Conservation (phyloP, 2,888 invertebrate species). For the Pseudococcus longispinus region DNA sequence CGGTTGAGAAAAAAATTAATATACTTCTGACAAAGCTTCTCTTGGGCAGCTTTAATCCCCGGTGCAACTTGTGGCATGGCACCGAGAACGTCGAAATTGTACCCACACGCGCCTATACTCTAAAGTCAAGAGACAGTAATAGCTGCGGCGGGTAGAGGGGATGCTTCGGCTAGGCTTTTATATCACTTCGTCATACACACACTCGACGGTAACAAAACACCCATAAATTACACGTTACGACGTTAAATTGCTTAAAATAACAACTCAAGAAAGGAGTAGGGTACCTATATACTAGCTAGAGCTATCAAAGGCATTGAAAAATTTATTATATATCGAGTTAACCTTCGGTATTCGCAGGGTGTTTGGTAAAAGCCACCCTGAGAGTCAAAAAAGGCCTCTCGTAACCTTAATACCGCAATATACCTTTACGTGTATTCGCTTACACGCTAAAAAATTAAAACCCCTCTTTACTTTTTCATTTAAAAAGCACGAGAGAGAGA, state of each 20-base stretch:
- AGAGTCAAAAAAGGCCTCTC: neutral
- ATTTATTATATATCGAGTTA: constrained; percentile 31
- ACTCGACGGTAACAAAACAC: constrained; percentile 9
- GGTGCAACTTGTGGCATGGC: neutral
- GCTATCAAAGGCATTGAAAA: neutral
- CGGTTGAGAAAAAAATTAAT: neutral
- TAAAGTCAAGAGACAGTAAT: too few relatives aligned
- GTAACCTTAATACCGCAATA: neutral
- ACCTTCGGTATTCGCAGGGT: neutral
- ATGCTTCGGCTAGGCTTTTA: neutral
- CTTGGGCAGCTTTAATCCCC: neutral
- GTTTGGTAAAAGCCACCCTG: neutral
- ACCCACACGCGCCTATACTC: neutral
- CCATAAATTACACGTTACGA: constrained; percentile 7
- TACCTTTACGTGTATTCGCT: neutral
- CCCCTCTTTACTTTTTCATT: neutral
- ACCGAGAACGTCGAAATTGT: neutral
- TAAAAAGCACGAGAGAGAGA: neutral
- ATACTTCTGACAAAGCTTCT: neutral
- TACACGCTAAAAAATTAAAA: neutral
- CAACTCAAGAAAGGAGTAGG: constrained; percentile 9
- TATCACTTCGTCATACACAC: constrained; percentile 20
- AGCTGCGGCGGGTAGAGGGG: too few relatives aligned
- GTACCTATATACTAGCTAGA: neutral
- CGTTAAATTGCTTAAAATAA: constrained; percentile 26